Conservation (phyloP, 2,113 vertebrate genomes). For the Chauna torquata region DNA sequence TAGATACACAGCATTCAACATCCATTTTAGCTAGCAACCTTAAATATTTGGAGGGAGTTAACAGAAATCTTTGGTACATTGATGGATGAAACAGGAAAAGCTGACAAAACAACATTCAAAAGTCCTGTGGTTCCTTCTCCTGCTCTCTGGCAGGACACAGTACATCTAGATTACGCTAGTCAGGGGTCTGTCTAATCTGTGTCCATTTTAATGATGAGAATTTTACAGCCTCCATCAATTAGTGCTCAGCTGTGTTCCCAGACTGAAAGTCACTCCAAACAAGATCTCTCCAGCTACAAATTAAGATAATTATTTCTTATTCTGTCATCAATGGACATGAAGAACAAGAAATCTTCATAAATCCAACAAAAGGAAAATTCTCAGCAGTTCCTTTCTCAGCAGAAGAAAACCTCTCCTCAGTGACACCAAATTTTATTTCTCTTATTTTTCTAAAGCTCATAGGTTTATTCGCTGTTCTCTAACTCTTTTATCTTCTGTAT, state of each 20-base stretch:
- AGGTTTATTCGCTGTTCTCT: not conserved
- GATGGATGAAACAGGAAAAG: not conserved
- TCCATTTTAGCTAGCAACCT: not conserved
- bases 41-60: not conserved
- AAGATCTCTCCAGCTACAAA: not conserved
- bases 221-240: not conserved
- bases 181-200: not conserved
- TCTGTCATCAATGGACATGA: not conserved
- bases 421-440: accelerated
- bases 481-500: not conserved
- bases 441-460: not conserved
- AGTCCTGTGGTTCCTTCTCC: not conserved
- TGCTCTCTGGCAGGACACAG: not conserved
- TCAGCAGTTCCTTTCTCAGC: not conserved
- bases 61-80: not conserved
- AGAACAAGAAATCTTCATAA: not conserved
- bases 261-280: not conserved
- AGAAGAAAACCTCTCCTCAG: not conserved
- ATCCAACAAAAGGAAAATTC: not conserved
- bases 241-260: not conserved
- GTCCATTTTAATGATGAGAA: not conserved
- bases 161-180: not conserved
- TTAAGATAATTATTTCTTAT: not conserved
- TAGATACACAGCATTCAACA: not conserved
- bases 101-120: not conserved